Evolutionary conservation across 1,140 invertebrate species (phyloP).

Genomic region (Megalonaias nervosa): DNA sequence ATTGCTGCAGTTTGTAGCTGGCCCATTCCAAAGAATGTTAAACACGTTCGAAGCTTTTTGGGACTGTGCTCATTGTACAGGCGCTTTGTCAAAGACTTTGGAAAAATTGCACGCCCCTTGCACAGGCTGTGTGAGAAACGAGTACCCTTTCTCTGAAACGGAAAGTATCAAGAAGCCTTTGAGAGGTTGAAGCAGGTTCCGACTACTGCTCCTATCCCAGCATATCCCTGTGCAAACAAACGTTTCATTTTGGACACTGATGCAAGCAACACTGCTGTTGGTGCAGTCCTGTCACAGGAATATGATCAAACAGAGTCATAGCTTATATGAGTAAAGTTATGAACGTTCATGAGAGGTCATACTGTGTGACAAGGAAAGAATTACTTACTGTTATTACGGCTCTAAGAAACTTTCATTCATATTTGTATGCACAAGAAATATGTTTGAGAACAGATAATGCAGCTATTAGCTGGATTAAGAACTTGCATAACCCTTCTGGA

Average conservation of each 20-base stretch:
- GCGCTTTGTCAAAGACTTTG: neutral
- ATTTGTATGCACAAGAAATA: conserved; percentile 42
- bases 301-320: conserved; percentile 41
- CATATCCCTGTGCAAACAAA: conserved; percentile 6
- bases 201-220: conserved; percentile 28
- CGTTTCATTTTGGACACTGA: conserved; percentile 49
- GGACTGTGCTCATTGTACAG: neutral
- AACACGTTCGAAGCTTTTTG: conserved; percentile 3
- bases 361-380: conserved; percentile 57
- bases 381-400: conserved; percentile 37
- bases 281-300: conserved; percentile 52
- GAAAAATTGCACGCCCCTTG: neutral
- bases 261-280: conserved; percentile 46
- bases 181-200: conserved; percentile 2
- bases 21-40: neutral
- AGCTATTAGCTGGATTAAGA: conserved; percentile 43
- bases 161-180: neutral
- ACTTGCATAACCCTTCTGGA: conserved; percentile 26
- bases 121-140: conserved; percentile 10
- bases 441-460: conserved; percentile 43
- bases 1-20: too few relatives aligned
- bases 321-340: conserved; percentile 44
- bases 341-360: conserved; percentile 69
- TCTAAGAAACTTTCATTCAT: conserved; percentile 36
- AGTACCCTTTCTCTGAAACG: neutral